Base-by-base conservation (phyloP, 2,113 vertebrate genomes). In the Macheiramphus alcinus region DNA sequence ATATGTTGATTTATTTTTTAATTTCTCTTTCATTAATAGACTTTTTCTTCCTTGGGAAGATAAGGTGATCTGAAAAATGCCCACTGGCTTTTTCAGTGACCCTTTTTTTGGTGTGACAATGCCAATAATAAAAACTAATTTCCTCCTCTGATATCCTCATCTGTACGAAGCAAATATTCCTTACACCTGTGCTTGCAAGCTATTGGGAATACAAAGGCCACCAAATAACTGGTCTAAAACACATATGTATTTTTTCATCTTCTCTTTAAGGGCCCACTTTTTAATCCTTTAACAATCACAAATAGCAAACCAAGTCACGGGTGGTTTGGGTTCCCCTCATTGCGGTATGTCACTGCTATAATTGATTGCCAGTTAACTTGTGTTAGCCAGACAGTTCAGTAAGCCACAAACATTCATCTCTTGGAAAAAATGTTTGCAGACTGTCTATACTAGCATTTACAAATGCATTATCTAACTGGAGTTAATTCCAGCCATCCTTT, bases 401-500 rank as follows among this genome's bases (percentile, higher is more conserved):
- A 92, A 94, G 78, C 83, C 80, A 94, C 84, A 91, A 82, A 66
- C 95, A 94, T 96, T 59, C 87, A 85, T 97, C 84, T 94, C 74
- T 42, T 22, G 73, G 84, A 93, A 96, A 68, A 95, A 97, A 97
- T 94, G 78, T 93, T 94, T 95, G 78, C 91, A 90, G 93, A 83
- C 74, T 85, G 91, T 38, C 68, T 95, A 29, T 65, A 66, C 91
- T 76, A 95, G 93, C 89, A 91, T 95, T 95, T 95, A 96, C 84
- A 94, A 86, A 92, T 94, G 80, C 71, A 91, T 95, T 96, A 95
- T 94, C 93, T 94, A 94, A 94, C 58, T 9, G 9, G 73, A 91
- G 91, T 94, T 95, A 95, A 95, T 97, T 95, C 92, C 85, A 97
- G 70, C 71, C 80, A 91, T 95, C 84, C 90, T 97, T 96, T 97